Percentiles rank a stretch among this genome's conserved stretches.
phyloP scores from a whole-genome alignment of 2,797 vertebrate species.

The Forpus xanthops region DNA sequence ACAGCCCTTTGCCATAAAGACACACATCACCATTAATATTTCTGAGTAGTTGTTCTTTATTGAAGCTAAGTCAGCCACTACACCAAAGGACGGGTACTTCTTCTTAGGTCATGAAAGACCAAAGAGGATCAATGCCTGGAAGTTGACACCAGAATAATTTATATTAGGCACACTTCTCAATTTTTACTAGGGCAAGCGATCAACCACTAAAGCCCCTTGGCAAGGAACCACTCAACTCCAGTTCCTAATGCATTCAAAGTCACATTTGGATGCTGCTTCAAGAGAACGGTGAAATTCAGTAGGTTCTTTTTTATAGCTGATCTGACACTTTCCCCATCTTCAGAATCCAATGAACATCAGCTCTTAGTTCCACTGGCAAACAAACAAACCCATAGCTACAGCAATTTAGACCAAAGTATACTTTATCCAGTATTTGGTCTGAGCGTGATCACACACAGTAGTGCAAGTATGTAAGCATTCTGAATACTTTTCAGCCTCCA shows the following conservation, averaged over 20 bases:
- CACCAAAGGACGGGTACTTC: neutral
- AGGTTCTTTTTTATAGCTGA: neutral
- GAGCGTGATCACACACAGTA: neutral
- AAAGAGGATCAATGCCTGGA: neutral
- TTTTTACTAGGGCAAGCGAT: neutral
- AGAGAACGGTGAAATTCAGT: neutral
- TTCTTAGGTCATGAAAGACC: neutral
- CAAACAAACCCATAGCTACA: neutral
- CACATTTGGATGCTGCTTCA: neutral
- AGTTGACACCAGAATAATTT: neutral
- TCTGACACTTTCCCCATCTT: neutral
- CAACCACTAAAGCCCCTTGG: neutral
- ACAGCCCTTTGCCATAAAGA: neutral
- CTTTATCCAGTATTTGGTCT: neutral
- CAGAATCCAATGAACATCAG: neutral
- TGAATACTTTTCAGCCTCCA: neutral
- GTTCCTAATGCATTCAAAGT: neutral
- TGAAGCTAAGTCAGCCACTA: neutral
- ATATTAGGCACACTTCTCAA: neutral
- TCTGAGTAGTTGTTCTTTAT: neutral
- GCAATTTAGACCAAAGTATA: neutral
- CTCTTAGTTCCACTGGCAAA: neutral
- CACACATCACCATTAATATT: neutral
- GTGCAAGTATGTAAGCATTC: neutral
- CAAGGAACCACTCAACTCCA: neutral